Evolutionary conservation across 2,113 vertebrate genomes (phyloP).

Genomic region (Nerophis lumbriciformis): DNA sequence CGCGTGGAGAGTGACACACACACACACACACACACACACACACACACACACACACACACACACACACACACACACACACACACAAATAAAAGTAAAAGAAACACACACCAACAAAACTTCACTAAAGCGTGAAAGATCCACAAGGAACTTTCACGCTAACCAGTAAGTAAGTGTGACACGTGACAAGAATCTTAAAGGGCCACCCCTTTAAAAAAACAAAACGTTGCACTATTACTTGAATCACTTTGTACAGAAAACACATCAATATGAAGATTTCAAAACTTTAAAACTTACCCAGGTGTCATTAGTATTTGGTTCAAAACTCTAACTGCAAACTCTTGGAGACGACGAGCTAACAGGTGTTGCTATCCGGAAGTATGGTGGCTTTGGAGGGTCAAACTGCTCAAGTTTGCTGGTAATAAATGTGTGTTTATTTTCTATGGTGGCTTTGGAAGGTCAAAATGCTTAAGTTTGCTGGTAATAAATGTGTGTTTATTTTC

Average conservation of each 20-base stretch:
- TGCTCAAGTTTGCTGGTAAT: no score
- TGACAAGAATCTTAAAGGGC: no score
- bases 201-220: not conserved
- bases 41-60: not conserved
- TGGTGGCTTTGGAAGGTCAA: no score
- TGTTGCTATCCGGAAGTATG: no score
- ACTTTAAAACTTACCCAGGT: not conserved
- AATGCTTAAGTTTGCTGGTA: no score
- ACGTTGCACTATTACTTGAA: no score
- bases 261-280: not conserved
- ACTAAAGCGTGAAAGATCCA: not conserved
- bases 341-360: no score
- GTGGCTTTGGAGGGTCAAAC: no score
- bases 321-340: no score
- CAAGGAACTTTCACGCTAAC: not conserved
- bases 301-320: no score
- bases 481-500: no score
- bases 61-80: not conserved
- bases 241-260: not conserved
- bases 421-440: no score
- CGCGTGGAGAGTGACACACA: not conserved
- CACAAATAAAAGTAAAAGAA: not conserved
- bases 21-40: constrained; percentile 1
- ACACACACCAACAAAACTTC: not conserved
- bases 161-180: not conserved